Evolutionary conservation across 2,888 invertebrate genomes (phyloP).

Genomic region (Platypus cylindrus): DNA sequence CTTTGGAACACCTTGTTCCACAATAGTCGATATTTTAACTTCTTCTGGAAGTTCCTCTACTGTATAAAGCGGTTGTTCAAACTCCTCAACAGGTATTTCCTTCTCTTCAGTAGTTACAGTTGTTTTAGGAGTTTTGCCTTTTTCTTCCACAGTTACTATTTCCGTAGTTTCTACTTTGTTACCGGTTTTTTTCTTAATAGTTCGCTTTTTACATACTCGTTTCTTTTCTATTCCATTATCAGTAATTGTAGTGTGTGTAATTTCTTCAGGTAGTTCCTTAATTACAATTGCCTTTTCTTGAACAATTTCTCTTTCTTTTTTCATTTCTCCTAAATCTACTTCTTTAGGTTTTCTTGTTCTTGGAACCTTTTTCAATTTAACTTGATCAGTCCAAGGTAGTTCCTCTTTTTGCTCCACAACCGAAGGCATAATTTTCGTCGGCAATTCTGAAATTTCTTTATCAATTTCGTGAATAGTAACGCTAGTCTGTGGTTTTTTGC

Average conservation of each 20-base stretch:
- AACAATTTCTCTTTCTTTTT: conserved; percentile 5
- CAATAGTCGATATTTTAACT: conserved; percentile 10
- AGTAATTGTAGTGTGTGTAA: conserved; percentile 12
- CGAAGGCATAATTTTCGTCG: conserved; percentile 35
- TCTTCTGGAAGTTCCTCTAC: conserved; percentile 22
- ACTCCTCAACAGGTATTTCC: conserved; percentile 8
- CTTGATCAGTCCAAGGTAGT: conserved; percentile 16
- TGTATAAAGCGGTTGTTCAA: conserved; percentile 13
- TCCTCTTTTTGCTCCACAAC: conserved; percentile 24
- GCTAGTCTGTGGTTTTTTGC: conserved; percentile 15
- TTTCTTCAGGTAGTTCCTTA: conserved; percentile 22
- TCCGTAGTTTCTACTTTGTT: conserved; percentile 29
- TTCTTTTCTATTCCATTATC: conserved; percentile 13
- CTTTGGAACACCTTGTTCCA: conserved; percentile 9
- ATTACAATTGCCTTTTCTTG: conserved; percentile 21
- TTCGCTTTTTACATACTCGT: conserved; percentile 14
- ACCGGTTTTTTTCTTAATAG: conserved; percentile 28
- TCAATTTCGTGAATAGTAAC: conserved; percentile 30
- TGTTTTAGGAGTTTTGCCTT: conserved; percentile 31
- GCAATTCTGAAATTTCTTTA: conserved; percentile 23
- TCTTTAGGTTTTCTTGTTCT: conserved; percentile 22
- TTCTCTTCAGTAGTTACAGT: conserved; percentile 16
- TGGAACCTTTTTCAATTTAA: conserved; percentile 33
- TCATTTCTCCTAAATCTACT: conserved; percentile 27
- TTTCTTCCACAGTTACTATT: conserved; percentile 25